These are phyloP conservation scores for Cryptocephalus primarius DNA, from an alignment of 2,888 invertebrate genomes.

Conservation along the genomic window DNA sequence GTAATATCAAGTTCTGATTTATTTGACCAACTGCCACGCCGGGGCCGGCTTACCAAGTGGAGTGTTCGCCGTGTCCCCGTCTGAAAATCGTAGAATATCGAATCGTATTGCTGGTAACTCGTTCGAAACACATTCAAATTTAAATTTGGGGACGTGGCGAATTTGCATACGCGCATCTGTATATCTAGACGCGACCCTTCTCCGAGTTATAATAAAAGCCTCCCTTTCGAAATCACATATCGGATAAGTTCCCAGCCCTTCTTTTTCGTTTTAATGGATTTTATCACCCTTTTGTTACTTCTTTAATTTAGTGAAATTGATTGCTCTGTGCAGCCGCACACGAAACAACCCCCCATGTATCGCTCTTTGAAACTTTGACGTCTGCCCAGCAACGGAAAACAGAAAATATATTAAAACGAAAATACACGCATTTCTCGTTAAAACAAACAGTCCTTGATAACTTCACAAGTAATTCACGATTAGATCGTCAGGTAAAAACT, in stretches of 20 bases:
- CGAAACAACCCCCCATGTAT: no score
- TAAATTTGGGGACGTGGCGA: conserved; percentile 16
- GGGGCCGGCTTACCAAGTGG: conserved; percentile 10
- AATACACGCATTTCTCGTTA: no score
- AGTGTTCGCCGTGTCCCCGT: conserved; percentile 15
- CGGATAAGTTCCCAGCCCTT: conserved; percentile 17
- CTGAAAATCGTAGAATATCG: conserved; percentile 13
- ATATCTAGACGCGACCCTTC: conserved; percentile 18
- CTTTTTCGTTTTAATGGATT: conserved; percentile 28
- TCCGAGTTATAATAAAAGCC: conserved; percentile 19
- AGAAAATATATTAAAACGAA: no score
- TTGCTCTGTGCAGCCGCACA: not conserved
- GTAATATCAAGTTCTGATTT: conserved; percentile 23
- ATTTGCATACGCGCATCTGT: conserved; percentile 25
- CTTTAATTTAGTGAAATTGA: conserved; percentile 20
- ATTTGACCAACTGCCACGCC: conserved; percentile 22
- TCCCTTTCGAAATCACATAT: conserved; percentile 21
- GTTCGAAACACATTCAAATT: conserved; percentile 21
- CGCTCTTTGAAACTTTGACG: no score
- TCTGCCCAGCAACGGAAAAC: no score
- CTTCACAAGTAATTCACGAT: no score
- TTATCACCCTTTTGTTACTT: conserved; percentile 27
- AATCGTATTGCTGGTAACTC: conserved; percentile 12
- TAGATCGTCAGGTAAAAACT: no score
- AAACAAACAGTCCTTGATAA: no score